Evolutionary conservation across 2,888 invertebrate genomes (phyloP), one percentile per base, ranked within the genome.

Genomic region (Dryomyza anilis): DNA sequence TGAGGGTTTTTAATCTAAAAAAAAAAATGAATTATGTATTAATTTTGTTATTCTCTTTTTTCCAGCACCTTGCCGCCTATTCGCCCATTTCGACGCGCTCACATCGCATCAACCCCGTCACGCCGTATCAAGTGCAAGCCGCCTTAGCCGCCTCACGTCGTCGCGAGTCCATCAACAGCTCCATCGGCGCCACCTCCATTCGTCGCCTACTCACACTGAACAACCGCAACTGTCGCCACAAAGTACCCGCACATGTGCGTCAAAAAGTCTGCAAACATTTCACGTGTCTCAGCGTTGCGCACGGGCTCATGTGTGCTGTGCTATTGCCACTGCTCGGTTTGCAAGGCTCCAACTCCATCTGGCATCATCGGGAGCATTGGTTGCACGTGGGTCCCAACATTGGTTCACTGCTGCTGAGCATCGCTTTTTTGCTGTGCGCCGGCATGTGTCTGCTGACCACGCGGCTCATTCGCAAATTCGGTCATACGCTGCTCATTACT

Each of bases 111-210:
- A 81, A 84, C 66, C 78, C 81, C 0, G 81, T 83, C 7, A 80
- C 83, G 25, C 81, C 83, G 67, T 81, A 80, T 71, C 83, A 83
- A 67, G 81, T 83, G 63, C 81, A 83, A 72, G 80, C 80, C 21
- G 79, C 80, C 1, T 70, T 83, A 55, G 78, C 82, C 30, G 79
- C 78, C 21, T 80, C 83, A 10, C 84, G 88, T 3, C 85, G 90
- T 2, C 85, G 89, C 16, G 91, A 91, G 74, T 91, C 91, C 0
- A 86, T 89, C 61, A 88, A 89, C 27, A 91, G 91, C 56, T 91
- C 91, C 0, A 89, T 91, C 30, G 91, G 91, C 1, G 91, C 91
- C 0, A 90, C 90, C 1, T 93, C 93, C 1, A 92, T 93, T 10
- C 86, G 92, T 3, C 86, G 91, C 0, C 85, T 93, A 14, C 87